Evolutionary conservation across 2,888 invertebrate genomes (phyloP).

Genomic region (Masnerella sp.): DNA sequence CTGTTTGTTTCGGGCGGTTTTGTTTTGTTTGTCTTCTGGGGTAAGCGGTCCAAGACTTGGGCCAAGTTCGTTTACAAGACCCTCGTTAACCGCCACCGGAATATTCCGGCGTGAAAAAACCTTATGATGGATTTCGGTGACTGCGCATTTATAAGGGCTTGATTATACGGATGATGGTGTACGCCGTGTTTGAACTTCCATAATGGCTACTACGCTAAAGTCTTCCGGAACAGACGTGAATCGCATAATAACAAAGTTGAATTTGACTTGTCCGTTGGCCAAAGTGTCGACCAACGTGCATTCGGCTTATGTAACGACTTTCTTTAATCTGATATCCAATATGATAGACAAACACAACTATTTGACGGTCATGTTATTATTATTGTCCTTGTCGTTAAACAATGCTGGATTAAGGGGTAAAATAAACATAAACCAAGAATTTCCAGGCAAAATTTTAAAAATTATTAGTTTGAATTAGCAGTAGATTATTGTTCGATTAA

Average conservation of each 20-base stretch:
- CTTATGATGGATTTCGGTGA: conserved; percentile 43
- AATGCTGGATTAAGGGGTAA: too few relatives aligned
- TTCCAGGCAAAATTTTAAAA: too few relatives aligned
- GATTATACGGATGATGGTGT: conserved; percentile 35
- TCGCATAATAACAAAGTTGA: conserved; percentile 37
- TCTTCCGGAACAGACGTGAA: conserved; percentile 27
- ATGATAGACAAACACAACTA: background rate
- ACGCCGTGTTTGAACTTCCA: conserved; percentile 27
- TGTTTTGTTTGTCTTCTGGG: too few relatives aligned
- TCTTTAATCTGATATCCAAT: conserved; percentile 20
- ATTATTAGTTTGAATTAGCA: too few relatives aligned
- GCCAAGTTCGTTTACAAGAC: too few relatives aligned
- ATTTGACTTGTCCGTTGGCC: conserved; percentile 5
- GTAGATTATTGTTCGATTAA: too few relatives aligned
- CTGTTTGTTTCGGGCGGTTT: too few relatives aligned
- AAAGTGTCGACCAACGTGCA: conserved; percentile 17
- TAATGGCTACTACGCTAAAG: conserved; percentile 26
- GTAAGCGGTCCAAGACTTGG: too few relatives aligned
- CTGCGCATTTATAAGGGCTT: conserved; percentile 36
- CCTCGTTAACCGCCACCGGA: conserved; percentile 33
- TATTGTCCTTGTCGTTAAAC: background rate
- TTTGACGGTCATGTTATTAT: background rate
- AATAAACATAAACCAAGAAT: too few relatives aligned
- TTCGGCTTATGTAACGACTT: conserved; percentile 20
- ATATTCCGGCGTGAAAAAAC: conserved; percentile 23